These are phyloP conservation scores for Irena cyanogastra DNA, from an alignment of 2,113 vertebrate genomes.

Conservation along the genomic window DNA sequence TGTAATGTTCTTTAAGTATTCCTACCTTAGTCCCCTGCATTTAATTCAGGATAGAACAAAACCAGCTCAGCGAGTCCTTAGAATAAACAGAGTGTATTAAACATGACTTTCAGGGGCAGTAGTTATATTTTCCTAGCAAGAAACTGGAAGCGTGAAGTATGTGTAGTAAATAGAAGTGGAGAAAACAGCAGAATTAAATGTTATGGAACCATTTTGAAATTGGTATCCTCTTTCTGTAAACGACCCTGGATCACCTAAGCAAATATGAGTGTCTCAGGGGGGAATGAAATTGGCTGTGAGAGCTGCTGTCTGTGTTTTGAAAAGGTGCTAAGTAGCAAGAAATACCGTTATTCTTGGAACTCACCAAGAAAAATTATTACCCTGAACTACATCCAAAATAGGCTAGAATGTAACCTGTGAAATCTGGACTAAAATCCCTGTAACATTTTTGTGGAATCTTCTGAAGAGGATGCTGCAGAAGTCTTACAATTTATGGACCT, in stretches of 20 bases:
- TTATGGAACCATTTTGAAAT: background rate
- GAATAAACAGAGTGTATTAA: background rate
- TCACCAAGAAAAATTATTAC: background rate
- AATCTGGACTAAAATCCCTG: background rate
- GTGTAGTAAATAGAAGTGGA: background rate
- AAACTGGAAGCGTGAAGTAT: background rate
- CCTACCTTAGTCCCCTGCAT: background rate
- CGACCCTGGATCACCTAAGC: background rate
- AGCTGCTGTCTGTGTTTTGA: slow-evolving; percentile 1
- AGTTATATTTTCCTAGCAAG: background rate
- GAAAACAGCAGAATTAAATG: background rate
- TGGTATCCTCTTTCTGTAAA: background rate
- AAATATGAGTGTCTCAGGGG: background rate
- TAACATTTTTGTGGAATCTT: background rate
- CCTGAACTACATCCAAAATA: background rate
- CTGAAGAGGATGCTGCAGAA: background rate
- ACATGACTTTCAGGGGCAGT: background rate
- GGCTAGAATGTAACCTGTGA: background rate
- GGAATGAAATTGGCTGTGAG: background rate
- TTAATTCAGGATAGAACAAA: background rate
- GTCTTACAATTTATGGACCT: background rate
- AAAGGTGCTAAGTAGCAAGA: slow-evolving; percentile 5
- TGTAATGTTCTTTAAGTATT: background rate
- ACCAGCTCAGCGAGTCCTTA: background rate
- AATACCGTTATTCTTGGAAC: slow-evolving; percentile 8